Evolutionary conservation across 2,797 vertebrate genomes (phyloP).

Genomic region (Tinamus major): DNA sequence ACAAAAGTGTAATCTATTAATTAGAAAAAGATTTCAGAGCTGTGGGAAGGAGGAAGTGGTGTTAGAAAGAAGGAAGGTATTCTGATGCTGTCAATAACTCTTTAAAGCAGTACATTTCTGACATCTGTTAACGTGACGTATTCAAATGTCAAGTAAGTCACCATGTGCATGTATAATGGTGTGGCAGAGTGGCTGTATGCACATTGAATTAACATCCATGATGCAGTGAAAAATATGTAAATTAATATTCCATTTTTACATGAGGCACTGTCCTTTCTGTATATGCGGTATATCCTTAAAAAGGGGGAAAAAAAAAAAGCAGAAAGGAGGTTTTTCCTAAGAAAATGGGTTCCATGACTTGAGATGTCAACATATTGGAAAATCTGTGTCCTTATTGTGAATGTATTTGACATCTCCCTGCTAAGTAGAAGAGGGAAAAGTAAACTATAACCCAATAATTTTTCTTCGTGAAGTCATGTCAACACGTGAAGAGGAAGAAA

Average conservation of each 20-base stretch:
- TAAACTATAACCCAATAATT: accelerated
- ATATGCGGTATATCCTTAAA: neutral
- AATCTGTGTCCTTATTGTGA: neutral
- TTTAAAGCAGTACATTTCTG: neutral
- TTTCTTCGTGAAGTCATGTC: neutral
- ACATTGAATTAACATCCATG: neutral
- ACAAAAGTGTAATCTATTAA: neutral
- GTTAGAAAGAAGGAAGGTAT: neutral
- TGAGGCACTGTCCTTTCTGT: neutral
- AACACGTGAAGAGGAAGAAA: neutral
- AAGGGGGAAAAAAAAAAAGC: neutral
- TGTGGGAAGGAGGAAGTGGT: neutral
- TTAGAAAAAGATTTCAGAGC: neutral
- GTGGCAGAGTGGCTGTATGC: neutral
- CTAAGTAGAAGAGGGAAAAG: neutral
- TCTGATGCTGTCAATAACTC: conserved; percentile 2
- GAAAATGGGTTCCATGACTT: neutral
- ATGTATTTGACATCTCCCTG: neutral
- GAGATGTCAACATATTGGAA: neutral
- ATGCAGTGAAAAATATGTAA: neutral
- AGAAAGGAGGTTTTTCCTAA: neutral
- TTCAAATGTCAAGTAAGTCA: conserved; percentile 39
- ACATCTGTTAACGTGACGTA: neutral
- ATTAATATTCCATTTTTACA: neutral
- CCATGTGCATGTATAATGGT: neutral